Evolutionary conservation across 2,113 vertebrate genomes (phyloP).

Genomic region (Colius striatus): DNA sequence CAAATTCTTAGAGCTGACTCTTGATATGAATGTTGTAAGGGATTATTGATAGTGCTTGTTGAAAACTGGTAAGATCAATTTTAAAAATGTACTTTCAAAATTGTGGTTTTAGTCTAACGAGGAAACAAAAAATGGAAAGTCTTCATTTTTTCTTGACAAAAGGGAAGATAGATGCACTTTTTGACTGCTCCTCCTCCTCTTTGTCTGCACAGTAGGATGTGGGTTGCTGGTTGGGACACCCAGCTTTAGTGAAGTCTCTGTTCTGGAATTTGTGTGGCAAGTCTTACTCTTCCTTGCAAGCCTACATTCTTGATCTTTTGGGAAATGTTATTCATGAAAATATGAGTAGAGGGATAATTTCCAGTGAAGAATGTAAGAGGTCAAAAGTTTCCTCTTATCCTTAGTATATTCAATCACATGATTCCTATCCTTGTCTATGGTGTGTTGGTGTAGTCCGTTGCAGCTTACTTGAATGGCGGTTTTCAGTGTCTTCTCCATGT

Average conservation of each 20-base stretch:
- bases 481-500: not conserved
- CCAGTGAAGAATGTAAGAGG: not conserved
- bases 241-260: not conserved
- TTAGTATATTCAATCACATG: not conserved
- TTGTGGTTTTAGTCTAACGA: not conserved
- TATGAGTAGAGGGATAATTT: not conserved
- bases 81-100: not conserved
- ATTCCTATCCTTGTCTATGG: not conserved
- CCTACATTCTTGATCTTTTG: not conserved
- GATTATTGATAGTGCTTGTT: not conserved
- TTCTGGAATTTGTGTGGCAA: not conserved
- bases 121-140: not conserved
- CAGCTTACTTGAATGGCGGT: not conserved
- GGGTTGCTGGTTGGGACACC: fast-evolving
- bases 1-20: not conserved
- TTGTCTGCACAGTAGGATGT: fast-evolving
- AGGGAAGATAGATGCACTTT: not conserved
- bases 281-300: not conserved
- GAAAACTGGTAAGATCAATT: not conserved
- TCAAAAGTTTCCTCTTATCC: not conserved
- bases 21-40: not conserved
- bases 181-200: not conserved
- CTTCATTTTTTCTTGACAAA: not conserved
- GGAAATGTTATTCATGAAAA: not conserved
- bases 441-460: not conserved